Conservation (phyloP, 2,113 vertebrate genomes). For the Hemichromis elongatus region DNA sequence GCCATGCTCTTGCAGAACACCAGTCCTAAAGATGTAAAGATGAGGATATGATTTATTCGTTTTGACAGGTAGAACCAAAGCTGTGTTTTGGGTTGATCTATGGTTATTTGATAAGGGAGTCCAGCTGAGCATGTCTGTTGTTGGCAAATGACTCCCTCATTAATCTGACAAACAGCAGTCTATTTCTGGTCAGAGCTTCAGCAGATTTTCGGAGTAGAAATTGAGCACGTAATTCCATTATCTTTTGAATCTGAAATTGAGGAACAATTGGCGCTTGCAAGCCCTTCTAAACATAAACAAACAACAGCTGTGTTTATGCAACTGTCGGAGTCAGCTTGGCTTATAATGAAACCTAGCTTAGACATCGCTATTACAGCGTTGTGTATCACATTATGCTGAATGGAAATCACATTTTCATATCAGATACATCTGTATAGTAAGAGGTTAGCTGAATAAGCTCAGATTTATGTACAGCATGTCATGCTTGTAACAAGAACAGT, state of each 20-base stretch:
- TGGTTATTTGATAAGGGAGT: slow-evolving; percentile 32
- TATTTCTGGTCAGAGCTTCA: slow-evolving; percentile 28
- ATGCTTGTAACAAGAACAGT: not conserved
- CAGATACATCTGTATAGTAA: not conserved
- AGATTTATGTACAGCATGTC: not conserved
- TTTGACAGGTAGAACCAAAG: slow-evolving; percentile 13
- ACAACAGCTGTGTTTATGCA: slow-evolving; percentile 42
- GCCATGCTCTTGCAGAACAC: not conserved
- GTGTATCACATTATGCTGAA: not conserved
- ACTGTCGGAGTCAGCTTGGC: not conserved
- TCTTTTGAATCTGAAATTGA: not conserved
- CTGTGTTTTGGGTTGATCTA: slow-evolving; percentile 9
- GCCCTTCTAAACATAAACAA: slow-evolving; percentile 30
- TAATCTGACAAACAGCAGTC: slow-evolving; percentile 39
- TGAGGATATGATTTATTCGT: not conserved
- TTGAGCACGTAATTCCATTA: slow-evolving; percentile 24
- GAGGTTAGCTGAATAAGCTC: not conserved
- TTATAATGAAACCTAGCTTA: not conserved
- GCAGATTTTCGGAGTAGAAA: not conserved
- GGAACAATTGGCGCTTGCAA: slow-evolving; percentile 20
- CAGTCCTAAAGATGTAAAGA: not conserved
- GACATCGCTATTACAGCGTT: not conserved
- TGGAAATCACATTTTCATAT: not conserved
- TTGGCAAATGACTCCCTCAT: slow-evolving; percentile 27
- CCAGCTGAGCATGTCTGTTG: slow-evolving; percentile 12